Conservation (phyloP, 2,113 vertebrate species). For the Galeopterus variegatus region DNA sequence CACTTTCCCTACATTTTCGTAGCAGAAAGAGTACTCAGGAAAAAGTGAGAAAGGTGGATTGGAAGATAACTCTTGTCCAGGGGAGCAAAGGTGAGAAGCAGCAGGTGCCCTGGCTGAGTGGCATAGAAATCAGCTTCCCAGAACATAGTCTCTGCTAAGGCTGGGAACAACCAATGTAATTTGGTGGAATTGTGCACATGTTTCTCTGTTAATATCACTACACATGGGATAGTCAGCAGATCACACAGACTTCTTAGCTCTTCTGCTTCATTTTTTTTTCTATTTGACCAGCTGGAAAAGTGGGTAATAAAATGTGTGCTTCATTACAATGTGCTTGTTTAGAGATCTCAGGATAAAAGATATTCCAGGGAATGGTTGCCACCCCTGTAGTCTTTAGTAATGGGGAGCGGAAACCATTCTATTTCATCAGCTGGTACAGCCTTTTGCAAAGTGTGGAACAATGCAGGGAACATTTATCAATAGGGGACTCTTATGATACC, state of each 20-base stretch:
- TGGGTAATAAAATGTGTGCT: slow-evolving; percentile 39
- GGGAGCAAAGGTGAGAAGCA: not conserved
- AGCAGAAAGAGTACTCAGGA: too few relatives aligned
- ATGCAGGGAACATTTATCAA: slow-evolving; percentile 51
- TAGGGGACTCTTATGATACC: not conserved
- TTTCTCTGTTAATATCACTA: not conserved
- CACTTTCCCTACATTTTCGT: not conserved
- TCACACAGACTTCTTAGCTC: not conserved
- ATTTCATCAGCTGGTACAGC: not conserved
- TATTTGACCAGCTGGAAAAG: slow-evolving; percentile 43
- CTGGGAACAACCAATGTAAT: not conserved
- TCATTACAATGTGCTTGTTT: slow-evolving; percentile 50
- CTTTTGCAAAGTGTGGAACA: not conserved
- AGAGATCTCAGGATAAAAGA: not conserved
- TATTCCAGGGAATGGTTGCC: not conserved
- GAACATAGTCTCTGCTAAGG: not conserved
- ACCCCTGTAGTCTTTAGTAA: not conserved
- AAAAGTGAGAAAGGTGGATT: not conserved
- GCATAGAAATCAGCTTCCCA: not conserved
- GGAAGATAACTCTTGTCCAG: not conserved
- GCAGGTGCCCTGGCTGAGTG: not conserved
- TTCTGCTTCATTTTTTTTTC: not conserved
- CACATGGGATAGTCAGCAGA: not conserved
- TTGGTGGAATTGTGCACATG: not conserved
- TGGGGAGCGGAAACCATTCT: accelerated